phyloP scores from a whole-genome alignment of 2,113 vertebrate species.

The sheep (Ovis aries) region DNA sequence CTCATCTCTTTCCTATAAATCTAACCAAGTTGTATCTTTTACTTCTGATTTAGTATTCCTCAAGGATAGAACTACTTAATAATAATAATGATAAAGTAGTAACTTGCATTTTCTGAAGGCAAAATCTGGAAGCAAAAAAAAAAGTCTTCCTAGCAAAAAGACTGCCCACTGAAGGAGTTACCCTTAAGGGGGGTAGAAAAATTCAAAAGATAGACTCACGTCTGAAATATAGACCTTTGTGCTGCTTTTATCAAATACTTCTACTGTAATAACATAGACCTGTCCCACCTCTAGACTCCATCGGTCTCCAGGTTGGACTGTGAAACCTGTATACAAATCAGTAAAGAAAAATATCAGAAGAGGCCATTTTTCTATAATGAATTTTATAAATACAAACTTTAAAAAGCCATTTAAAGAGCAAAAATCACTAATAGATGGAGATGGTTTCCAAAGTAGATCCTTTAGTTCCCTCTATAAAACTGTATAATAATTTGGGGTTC shows the following conservation, averaged over 20 bases:
- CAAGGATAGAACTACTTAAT: slow-evolving; percentile 26
- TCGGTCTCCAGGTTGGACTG: slow-evolving; percentile 62
- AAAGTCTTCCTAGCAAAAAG: not conserved
- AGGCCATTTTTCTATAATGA: not conserved
- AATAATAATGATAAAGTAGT: not conserved
- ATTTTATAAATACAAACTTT: slow-evolving; percentile 6
- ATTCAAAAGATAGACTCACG: slow-evolving; percentile 58
- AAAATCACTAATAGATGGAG: not conserved
- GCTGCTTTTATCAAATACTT: slow-evolving; percentile 75
- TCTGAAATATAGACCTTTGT: slow-evolving; percentile 77
- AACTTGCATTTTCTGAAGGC: not conserved
- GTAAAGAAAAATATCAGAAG: not conserved
- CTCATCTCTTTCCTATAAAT: not conserved
- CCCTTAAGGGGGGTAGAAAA: not conserved
- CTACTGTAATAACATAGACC: slow-evolving; percentile 61
- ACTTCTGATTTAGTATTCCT: not conserved
- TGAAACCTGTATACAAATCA: slow-evolving; percentile 65
- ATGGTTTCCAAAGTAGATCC: not conserved
- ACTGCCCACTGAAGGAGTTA: not conserved
- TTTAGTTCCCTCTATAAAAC: not conserved
- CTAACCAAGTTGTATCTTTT: not conserved
- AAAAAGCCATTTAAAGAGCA: not conserved
- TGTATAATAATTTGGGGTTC: not conserved
- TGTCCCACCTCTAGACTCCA: slow-evolving; percentile 74
- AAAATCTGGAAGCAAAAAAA: slow-evolving; percentile 3